phyloP scores from a whole-genome alignment of 2,888 invertebrate genomes.

The Camponotus fellah region DNA sequence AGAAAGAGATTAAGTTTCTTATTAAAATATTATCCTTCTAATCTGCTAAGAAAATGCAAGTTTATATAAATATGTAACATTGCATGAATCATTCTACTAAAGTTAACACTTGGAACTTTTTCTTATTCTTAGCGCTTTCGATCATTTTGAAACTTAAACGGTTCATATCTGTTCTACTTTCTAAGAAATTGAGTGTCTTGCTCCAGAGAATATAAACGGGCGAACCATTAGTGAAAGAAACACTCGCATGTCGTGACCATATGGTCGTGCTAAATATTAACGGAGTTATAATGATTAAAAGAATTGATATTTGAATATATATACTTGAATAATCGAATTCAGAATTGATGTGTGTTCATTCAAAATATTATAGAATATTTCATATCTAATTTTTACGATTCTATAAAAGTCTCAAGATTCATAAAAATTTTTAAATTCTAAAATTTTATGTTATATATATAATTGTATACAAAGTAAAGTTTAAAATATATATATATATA shows the following conservation, averaged over 20 bases:
- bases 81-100: conserved; percentile 4
- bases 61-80: not conserved
- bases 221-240: conserved; percentile 30
- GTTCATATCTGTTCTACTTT: conserved; percentile 48
- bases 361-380: not conserved
- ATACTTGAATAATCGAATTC: not conserved
- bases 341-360: not conserved
- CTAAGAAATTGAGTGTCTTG: conserved; percentile 39
- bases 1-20: not conserved
- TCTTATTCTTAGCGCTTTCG: not conserved
- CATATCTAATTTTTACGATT: not conserved
- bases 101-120: conserved; percentile 39
- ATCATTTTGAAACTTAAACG: conserved; percentile 49
- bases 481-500: no score
- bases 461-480: no score
- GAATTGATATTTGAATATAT: not conserved
- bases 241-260: conserved; percentile 23
- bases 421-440: not conserved
- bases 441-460: not conserved
- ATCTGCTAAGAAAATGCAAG: conserved; percentile 25
- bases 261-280: not conserved
- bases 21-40: not conserved
- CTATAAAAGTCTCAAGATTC: not conserved
- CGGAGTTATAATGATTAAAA: conserved; percentile 27
- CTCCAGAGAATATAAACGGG: conserved; percentile 19